Conservation (phyloP, 2,888 invertebrate species). For the Griposia aprilina region DNA sequence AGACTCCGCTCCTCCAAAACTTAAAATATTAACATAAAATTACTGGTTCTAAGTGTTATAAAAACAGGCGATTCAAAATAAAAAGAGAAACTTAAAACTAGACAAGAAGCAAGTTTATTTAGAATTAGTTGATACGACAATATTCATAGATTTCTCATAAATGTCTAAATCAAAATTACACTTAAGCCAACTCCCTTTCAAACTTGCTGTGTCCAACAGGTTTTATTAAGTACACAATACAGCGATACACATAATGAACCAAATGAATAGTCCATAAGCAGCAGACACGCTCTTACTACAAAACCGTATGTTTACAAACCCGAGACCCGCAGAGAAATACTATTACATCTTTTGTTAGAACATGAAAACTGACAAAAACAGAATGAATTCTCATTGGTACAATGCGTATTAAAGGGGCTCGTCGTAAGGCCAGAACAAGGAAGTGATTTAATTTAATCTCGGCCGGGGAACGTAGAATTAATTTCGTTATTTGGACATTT, state of each 20-base stretch:
- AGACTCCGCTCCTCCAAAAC: too few relatives aligned
- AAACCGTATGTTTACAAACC: conserved; percentile 57
- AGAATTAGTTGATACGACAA: not conserved
- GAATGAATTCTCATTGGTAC: conserved; percentile 71
- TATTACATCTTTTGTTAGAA: conserved; percentile 75
- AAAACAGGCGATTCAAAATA: too few relatives aligned
- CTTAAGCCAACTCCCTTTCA: too few relatives aligned
- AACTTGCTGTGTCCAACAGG: too few relatives aligned
- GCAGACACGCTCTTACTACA: not conserved
- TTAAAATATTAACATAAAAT: too few relatives aligned
- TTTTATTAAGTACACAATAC: too few relatives aligned
- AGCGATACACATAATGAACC: not conserved
- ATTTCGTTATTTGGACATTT: conserved; percentile 77
- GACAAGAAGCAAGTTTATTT: too few relatives aligned
- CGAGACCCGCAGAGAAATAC: conserved; percentile 64
- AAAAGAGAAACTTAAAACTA: too few relatives aligned
- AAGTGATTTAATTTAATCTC: conserved; percentile 81
- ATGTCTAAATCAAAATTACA: not conserved
- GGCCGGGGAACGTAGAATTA: conserved; percentile 74
- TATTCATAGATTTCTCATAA: not conserved
- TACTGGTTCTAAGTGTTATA: too few relatives aligned
- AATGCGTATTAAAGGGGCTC: conserved; percentile 72
- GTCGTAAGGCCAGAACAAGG: conserved; percentile 71
- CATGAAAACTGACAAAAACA: conserved; percentile 76
- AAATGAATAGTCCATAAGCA: not conserved